phyloP scores from a whole-genome alignment of 2,888 invertebrate species.

The Chelonus formosanus region DNA sequence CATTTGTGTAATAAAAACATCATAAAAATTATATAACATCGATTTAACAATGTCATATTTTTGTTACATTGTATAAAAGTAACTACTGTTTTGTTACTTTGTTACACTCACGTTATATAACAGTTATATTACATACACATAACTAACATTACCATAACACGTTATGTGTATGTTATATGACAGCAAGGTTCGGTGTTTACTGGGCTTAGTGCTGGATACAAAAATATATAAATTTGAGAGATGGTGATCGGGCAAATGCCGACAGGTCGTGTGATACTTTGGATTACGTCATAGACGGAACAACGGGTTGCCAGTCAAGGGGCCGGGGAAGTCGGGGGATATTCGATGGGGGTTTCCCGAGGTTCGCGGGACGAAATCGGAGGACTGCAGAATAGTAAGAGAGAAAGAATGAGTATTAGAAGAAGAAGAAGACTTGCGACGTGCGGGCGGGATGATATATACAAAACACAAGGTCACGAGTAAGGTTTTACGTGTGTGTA shows the following conservation, averaged over 20 bases:
- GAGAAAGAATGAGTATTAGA: constrained; percentile 12
- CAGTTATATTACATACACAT: no score
- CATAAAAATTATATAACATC: no score
- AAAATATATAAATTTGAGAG: constrained; percentile 44
- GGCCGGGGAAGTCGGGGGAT: constrained; percentile 21
- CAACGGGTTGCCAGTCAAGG: constrained; percentile 63
- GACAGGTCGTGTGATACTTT: constrained; percentile 53
- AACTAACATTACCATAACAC: no score
- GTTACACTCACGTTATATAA: no score
- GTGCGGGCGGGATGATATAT: constrained; percentile 45
- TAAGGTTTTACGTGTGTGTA: constrained; percentile 54
- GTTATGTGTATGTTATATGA: no score
- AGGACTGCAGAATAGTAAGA: constrained; percentile 43
- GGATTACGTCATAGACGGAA: constrained; percentile 63
- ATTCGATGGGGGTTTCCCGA: constrained; percentile 64
- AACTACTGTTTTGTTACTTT: no score
- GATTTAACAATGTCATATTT: no score
- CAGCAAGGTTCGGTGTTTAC: no score
- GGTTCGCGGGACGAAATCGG: constrained; percentile 64
- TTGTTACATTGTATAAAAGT: no score
- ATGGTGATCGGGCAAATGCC: constrained; percentile 36
- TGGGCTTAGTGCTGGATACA: constrained; percentile 51
- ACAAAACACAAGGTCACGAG: constrained; percentile 62
- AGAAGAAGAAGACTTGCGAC: constrained; percentile 37
- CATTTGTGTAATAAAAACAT: no score